Evolutionary conservation across 1,140 invertebrate species (phyloP), one percentile per base, ranked within the genome.

Genomic region (Neodiprion fabricii): DNA sequence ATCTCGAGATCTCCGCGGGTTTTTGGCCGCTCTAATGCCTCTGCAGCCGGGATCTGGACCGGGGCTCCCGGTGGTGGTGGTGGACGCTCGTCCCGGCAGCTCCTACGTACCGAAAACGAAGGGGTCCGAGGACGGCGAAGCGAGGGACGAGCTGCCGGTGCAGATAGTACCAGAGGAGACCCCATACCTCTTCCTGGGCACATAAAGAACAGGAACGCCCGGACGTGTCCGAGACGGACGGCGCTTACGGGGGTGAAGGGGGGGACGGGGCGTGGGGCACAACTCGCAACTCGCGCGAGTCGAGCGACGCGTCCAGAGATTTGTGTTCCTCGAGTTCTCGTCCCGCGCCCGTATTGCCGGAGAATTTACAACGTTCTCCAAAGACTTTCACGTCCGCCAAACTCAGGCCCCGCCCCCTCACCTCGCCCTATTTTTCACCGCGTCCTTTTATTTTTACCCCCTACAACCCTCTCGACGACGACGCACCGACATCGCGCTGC

Each of bases 11-110:
- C 85, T 83, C 78, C 80, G 53, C 76, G 67, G 81, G 80, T 87
- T 86, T 85, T 86, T 83, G 83, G 85, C 84, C 79, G 82, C 80
- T 81, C 82, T 83, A 83, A 85, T 84, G 80, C 82, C 80, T 79
- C 78, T 11, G 14, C 67, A 11, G 12, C 23, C 10, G 3, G 11
- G 67, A 12, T 65, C 61, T 21, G 12, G 61, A 65, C 61, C 17
- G 67, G 11, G n/a, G 53, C 53, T 61, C 53, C 67, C 12, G 67
- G 12, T 69, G 14, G 67, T 21, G 67, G 12, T 69, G 14, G 67
- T 21, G 17, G 61, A 65, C 79, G 82, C 79, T 78, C 77, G 78
- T 80, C 77, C 77, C 74, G 72, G 74, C 75, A 61, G 70, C 75
- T 76, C 77, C 70, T 73, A 75, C 77, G 79, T 81, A 76, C 76